Conservation (phyloP, 2,888 invertebrate genomes). For the Xylota segnis region DNA sequence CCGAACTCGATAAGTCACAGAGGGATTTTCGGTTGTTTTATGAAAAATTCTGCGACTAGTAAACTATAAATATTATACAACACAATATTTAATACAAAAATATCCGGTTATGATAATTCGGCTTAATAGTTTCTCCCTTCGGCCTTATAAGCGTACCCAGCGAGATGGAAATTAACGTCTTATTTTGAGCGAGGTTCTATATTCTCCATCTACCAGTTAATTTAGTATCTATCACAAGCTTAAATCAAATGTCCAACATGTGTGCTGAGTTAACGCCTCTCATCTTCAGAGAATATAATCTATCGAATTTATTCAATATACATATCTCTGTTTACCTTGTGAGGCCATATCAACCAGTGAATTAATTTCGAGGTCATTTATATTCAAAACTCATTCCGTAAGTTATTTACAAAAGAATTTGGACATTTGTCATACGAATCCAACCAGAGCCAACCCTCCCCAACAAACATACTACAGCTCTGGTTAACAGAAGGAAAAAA, state of each 20-base stretch:
- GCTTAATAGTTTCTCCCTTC: not conserved
- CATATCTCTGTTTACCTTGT: slow-evolving; percentile 53
- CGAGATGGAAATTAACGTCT: slow-evolving; percentile 12
- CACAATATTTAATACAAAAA: no score
- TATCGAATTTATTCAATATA: slow-evolving; percentile 43
- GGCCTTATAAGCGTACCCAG: not conserved
- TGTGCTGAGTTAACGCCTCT: slow-evolving; percentile 46
- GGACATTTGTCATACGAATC: slow-evolving; percentile 26
- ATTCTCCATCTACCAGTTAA: slow-evolving; percentile 18
- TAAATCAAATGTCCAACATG: slow-evolving; percentile 31
- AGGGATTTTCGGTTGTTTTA: no score
- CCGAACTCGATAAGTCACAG: no score
- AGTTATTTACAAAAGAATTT: slow-evolving; percentile 41
- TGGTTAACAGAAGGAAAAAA: not conserved
- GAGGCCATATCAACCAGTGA: slow-evolving; percentile 15
- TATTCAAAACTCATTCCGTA: slow-evolving; percentile 47
- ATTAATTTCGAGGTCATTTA: slow-evolving; percentile 55
- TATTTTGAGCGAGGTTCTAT: slow-evolving; percentile 28
- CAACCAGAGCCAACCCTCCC: slow-evolving; percentile 5
- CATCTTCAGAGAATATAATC: slow-evolving; percentile 19
- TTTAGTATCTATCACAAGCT: slow-evolving; percentile 36
- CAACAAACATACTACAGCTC: not conserved
- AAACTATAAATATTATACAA: not conserved
- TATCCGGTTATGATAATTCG: slow-evolving; percentile 30
- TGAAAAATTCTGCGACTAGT: no score